These are phyloP conservation scores for Caenorhabditis auriculariae DNA, from an alignment of 2,888 invertebrate species.

Conservation along the genomic window DNA sequence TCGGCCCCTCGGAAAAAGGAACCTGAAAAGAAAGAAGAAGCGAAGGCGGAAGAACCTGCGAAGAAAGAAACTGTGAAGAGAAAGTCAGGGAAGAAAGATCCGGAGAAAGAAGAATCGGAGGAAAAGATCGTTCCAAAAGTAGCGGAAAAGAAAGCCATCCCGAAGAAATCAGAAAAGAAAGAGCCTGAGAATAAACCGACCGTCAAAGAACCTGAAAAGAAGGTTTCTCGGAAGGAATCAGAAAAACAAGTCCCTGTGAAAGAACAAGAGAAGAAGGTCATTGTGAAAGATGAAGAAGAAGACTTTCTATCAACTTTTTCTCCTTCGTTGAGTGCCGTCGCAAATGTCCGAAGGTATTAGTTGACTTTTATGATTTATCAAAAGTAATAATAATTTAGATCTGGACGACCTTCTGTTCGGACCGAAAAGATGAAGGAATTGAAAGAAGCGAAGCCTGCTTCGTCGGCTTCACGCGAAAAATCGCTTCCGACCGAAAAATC, in stretches of 20 bases:
- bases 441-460: not conserved
- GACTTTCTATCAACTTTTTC: no score
- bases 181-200: not conserved
- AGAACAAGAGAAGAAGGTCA: no score
- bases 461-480: no score
- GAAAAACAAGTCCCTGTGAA: no score
- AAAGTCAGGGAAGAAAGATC: not conserved
- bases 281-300: no score
- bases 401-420: not conserved
- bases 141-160: not conserved
- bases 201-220: not conserved
- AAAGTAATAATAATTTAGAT: no score
- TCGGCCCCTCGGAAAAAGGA: no score
- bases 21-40: not conserved
- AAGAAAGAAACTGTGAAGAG: not conserved
- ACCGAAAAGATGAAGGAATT: not conserved
- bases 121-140: not conserved
- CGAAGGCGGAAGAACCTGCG: not conserved
- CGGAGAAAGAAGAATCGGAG: not conserved
- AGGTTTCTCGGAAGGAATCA: no score
- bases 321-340: no score
- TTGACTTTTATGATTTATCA: no score
- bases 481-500: not conserved
- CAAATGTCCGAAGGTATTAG: no score
- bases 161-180: not conserved